Percentiles rank a stretch among this genome's conserved stretches.
These are phyloP conservation scores for Thysanoteuthis rhombus DNA, from an alignment of 2,888 invertebrate genomes.

Conservation along the genomic window DNA sequence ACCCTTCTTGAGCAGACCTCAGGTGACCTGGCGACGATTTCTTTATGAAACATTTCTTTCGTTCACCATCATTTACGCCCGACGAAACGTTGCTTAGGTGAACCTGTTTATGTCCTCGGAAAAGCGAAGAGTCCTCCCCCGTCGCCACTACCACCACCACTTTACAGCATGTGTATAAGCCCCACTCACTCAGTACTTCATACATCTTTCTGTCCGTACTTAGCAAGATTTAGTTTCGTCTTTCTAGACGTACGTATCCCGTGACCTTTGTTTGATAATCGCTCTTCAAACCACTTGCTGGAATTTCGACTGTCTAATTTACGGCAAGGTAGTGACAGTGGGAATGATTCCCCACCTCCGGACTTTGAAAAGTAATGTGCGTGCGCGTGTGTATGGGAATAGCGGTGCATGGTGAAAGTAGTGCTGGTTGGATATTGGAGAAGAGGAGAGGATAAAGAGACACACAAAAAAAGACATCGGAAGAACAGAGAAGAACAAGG, in stretches of 20 bases:
- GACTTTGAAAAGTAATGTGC: not conserved
- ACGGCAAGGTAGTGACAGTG: not conserved
- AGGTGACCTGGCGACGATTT: not conserved
- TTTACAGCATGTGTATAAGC: not conserved
- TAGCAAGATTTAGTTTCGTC: not conserved
- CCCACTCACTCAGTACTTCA: not conserved
- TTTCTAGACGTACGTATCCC: conserved; percentile 12
- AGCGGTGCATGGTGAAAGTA: not conserved
- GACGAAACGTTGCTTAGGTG: not conserved
- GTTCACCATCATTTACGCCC: not conserved
- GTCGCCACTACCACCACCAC: not conserved
- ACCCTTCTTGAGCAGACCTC: not conserved
- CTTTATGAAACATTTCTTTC: not conserved
- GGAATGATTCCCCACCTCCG: not conserved
- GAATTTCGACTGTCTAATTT: not conserved
- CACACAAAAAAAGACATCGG: too few species aligned
- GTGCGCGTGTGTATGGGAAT: too few species aligned
- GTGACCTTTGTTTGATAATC: not conserved
- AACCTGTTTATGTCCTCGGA: not conserved
- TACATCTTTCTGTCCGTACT: not conserved
- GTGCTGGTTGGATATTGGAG: not conserved
- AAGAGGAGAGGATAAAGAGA: too few species aligned
- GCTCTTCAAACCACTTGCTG: not conserved
- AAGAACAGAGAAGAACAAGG: not conserved
- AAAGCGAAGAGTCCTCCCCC: not conserved